Evolutionary conservation across 2,888 invertebrate genomes (phyloP).

Genomic region (Drosophila colorata): DNA sequence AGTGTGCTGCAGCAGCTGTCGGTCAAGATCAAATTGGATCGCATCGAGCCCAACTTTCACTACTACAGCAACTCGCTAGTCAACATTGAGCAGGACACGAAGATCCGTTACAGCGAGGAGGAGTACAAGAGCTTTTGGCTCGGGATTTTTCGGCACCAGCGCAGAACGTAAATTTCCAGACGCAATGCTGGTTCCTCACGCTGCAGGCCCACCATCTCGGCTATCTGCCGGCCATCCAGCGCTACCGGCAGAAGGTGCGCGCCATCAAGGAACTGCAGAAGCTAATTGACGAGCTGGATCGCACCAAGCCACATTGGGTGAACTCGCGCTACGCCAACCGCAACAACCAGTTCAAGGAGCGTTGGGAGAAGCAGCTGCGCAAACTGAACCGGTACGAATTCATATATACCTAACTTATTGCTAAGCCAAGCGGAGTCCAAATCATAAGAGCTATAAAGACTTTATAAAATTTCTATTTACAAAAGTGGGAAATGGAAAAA

Average conservation of each 20-base stretch:
- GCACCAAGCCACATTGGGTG: slow-evolving; percentile 93
- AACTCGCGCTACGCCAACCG: slow-evolving; percentile 90
- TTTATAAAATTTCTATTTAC: too few relatives aligned
- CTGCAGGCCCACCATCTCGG: slow-evolving; percentile 97
- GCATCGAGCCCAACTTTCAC: slow-evolving; percentile 95
- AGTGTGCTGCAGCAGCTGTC: slow-evolving; percentile 96
- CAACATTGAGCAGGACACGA: slow-evolving; percentile 91
- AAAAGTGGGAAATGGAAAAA: too few relatives aligned
- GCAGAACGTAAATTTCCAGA: slow-evolving; percentile 95
- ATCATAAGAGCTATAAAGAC: too few relatives aligned
- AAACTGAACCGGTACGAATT: slow-evolving; percentile 88
- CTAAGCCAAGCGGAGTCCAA: too few relatives aligned
- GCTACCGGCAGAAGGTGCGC: slow-evolving; percentile 91
- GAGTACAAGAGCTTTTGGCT: slow-evolving; percentile 87
- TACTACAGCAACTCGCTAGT: slow-evolving; percentile 92
- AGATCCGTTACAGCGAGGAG: slow-evolving; percentile 92
- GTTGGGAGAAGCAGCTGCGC: slow-evolving; percentile 95
- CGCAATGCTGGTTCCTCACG: slow-evolving; percentile 98
- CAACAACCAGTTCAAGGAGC: slow-evolving; percentile 93
- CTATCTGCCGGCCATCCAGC: slow-evolving; percentile 94
- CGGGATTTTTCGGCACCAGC: slow-evolving; percentile 62
- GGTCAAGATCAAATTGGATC: slow-evolving; percentile 94
- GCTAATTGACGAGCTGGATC: slow-evolving; percentile 93
- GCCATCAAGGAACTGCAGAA: slow-evolving; percentile 92
- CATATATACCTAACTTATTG: too few relatives aligned